A percentile compares a stretch with the other conserved stretches of the same genome.
These are phyloP conservation scores for Ciconia boyciana DNA, from an alignment of 2,113 vertebrate genomes.

Conservation along the genomic window DNA sequence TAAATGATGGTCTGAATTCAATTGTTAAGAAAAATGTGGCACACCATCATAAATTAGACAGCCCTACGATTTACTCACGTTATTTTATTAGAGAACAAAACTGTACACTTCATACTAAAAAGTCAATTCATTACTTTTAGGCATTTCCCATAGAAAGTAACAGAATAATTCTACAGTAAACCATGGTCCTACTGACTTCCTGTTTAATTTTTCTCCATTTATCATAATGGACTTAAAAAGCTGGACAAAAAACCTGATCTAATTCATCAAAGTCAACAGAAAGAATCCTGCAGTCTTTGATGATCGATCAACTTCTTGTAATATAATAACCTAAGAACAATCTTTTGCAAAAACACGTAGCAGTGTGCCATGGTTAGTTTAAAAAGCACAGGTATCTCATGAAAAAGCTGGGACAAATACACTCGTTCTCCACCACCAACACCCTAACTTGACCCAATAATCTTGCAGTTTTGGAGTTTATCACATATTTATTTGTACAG, in stretches of 20 bases:
- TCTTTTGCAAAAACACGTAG: not conserved
- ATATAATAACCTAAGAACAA: not conserved
- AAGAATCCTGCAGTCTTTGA: not conserved
- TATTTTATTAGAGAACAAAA: not conserved
- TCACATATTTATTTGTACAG: not conserved
- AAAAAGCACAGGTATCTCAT: not conserved
- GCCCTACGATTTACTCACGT: not conserved
- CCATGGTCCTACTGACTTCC: fast-evolving
- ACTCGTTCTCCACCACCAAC: not conserved
- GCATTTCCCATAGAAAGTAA: not conserved
- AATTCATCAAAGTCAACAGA: not conserved
- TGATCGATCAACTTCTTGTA: not conserved
- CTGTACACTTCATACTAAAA: not conserved
- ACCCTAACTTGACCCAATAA: not conserved
- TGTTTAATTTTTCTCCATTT: not conserved
- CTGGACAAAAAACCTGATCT: not conserved
- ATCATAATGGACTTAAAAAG: not conserved
- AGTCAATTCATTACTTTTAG: not conserved
- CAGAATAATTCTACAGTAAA: not conserved
- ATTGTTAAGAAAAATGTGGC: not conserved
- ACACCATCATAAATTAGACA: not conserved
- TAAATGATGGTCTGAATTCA: not conserved
- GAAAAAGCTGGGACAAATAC: not conserved
- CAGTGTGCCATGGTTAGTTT: not conserved
- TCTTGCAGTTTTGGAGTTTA: not conserved